Percentiles rank a stretch among this genome's conserved stretches.
These are phyloP conservation scores for Dendrolimus punctatus DNA, from an alignment of 1,140 invertebrate genomes.

Conservation along the genomic window DNA sequence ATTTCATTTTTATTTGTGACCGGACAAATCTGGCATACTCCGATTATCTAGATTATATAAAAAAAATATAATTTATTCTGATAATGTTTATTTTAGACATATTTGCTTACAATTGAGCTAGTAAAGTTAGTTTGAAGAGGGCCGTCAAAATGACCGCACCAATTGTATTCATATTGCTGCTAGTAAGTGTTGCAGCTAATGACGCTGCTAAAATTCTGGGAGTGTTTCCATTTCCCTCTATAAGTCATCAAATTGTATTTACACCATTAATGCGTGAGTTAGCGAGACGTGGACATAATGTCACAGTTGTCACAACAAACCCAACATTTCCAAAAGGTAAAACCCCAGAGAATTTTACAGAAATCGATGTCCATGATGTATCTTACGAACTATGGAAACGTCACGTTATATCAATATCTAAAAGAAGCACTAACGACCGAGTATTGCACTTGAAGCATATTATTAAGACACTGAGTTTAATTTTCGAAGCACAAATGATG, in stretches of 20 bases:
- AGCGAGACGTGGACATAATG: constrained; percentile 16
- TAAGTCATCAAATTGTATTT: constrained; percentile 7
- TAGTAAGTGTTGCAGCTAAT: background rate
- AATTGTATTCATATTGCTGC: too few relatives aligned
- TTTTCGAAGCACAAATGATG: constrained; percentile 25
- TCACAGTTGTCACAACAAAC: constrained; percentile 15
- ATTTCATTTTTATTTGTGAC: too few relatives aligned
- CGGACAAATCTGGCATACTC: too few relatives aligned
- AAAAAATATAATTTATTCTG: too few relatives aligned
- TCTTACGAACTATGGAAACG: constrained; percentile 14
- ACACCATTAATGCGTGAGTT: constrained; percentile 3
- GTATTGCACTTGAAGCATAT: constrained; percentile 5
- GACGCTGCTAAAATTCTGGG: constrained; percentile 3
- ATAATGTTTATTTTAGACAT: too few relatives aligned
- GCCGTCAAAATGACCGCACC: too few relatives aligned
- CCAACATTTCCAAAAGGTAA: constrained; percentile 13
- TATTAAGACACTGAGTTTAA: background rate
- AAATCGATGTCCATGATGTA: constrained; percentile 22
- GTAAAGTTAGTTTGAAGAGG: too few relatives aligned
- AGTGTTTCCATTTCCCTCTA: constrained; percentile 4
- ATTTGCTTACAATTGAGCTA: too few relatives aligned
- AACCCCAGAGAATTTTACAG: constrained; percentile 14
- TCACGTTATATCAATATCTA: background rate
- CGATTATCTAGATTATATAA: too few relatives aligned
- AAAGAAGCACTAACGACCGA: constrained; percentile 10